Evolutionary conservation across 2,888 invertebrate genomes (phyloP), one percentile per base, ranked within the genome.

Genomic region (Hecatera dysodea): DNA sequence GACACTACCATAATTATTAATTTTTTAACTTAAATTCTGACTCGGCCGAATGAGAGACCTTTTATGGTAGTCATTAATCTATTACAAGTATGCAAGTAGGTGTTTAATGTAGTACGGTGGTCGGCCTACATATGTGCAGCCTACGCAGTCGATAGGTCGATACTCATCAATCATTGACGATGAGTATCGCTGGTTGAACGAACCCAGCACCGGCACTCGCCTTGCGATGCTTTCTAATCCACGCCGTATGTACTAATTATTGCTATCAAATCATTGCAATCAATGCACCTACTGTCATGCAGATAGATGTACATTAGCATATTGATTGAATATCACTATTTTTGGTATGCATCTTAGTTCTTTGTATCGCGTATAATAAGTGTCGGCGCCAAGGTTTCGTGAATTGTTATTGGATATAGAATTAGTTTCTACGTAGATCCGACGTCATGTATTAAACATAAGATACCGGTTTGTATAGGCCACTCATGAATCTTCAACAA

Each of bases 151-250:
- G 88, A 92, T 92, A 79, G 80, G 77, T 88, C 89, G 89, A 77
- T 72, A 88, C 87, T 89, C 91, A 92, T 95, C 92, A 90, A 93
- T 94, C 93, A 94, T 91, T 90, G 88, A 87, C 89, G 82, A 90
- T 89, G 89, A 90, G 86, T 88, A 86, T 82, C 76, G 83, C 84
- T 89, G 86, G 88, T 90, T 90, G 88, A 90, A 92, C 88, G 88
- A 89, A 90, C 90, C 87, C 77, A 82, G 83, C 87, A 76, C 86
- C 87, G 73, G 80, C 77, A 78, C 75, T 84, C 76, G 78, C 80
- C 80, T 87, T 86, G 84, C 84, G 84, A 88, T 89, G 90, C 90
- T 93, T 92, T 92, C 90, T 89, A 91, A 90, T 89, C 83, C 84
- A 85, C 86, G 81, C 85, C 87, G 88, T 88, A 86, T 82, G 81